These are phyloP conservation scores for Pachymerium ferrugineum DNA, from an alignment of 2,888 invertebrate species.

Conservation along the genomic window DNA sequence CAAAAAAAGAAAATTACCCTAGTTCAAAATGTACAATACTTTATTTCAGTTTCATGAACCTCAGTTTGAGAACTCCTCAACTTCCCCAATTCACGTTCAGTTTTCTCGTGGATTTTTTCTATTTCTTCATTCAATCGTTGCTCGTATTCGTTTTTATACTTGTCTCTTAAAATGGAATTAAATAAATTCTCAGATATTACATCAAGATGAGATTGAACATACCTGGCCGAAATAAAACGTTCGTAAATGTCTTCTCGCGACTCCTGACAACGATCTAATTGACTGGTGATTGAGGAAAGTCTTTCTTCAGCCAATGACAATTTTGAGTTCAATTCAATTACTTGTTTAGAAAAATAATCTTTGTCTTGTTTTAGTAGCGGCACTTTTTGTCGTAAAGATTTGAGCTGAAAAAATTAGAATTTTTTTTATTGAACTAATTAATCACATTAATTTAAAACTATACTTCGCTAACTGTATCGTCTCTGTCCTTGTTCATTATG, in stretches of 20 bases:
- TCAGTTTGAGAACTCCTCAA: conserved; percentile 20
- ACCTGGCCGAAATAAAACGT: conserved; percentile 35
- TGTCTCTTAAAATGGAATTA: conserved; percentile 31
- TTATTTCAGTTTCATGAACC: conserved; percentile 34
- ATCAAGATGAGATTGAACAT: not conserved
- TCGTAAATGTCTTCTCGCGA: conserved; percentile 36
- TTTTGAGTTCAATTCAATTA: conserved; percentile 33
- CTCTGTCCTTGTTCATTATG: not conserved
- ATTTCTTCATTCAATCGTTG: conserved; percentile 35
- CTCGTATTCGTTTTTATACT: conserved; percentile 36
- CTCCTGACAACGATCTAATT: conserved; percentile 33
- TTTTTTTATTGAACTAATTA: not conserved
- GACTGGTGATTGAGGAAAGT: conserved; percentile 26
- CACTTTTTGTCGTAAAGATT: conserved; percentile 31
- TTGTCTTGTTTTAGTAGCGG: conserved; percentile 36
- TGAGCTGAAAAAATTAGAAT: not conserved
- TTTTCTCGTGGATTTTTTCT: conserved; percentile 33
- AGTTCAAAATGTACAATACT: not conserved
- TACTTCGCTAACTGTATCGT: not conserved
- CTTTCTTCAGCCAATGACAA: conserved; percentile 30
- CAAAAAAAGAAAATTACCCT: not conserved
- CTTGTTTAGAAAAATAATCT: conserved; percentile 34
- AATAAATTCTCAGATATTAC: not conserved
- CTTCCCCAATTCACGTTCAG: conserved; percentile 31
- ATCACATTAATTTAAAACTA: not conserved